Evolutionary conservation across 2,888 invertebrate genomes (phyloP), one percentile per base, ranked within the genome.

Genomic region (Macrophya alboannulata): DNA sequence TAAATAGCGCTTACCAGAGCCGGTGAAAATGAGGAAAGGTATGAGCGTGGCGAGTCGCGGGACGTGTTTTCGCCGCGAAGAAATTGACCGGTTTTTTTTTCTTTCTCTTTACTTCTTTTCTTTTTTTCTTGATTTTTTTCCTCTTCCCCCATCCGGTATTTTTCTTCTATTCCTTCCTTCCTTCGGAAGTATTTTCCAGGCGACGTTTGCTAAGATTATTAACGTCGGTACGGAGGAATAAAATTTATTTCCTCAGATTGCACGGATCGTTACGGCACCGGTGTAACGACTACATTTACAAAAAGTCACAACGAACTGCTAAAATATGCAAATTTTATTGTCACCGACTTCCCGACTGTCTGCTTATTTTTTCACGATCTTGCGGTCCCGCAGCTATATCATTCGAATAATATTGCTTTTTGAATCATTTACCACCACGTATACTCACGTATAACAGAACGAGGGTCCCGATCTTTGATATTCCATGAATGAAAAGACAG

Each of bases 291-390:
- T 65, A 83, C 48, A 77, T 77, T 83, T 83, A 65, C 37, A 48
- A 17, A 68, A 25, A 45, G 15, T 37, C 25, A 65, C 17, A 45
- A 68, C 37, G 45, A 21, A 45, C 31, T 40, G 81, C 65, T 37
- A 82, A 82, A 45, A 82, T 82, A 82, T 43, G 65, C 45, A 15
- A 82, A 82, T 40, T 31, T 82, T 82, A 82, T 82, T 45, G 37
- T 62, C 65, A 65, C 62, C 62, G 17, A 62, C 40, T 62, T 21
- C 81, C 81, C 5, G 40, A 21, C 81, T 43, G 62, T 43, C 77
- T 77, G 55, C 17, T 21, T 25, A 45, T 59, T 25, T 74, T 74
- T 74, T 45, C 48, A 48, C 43, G 25, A 74, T 74, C 71, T 2
- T 40, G 25, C 71, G 71, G 37, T 62, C 6, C 37, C 68, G 5